phyloP scores from a whole-genome alignment of 2,888 invertebrate species.

The Eumacrocentrus americanus region DNA sequence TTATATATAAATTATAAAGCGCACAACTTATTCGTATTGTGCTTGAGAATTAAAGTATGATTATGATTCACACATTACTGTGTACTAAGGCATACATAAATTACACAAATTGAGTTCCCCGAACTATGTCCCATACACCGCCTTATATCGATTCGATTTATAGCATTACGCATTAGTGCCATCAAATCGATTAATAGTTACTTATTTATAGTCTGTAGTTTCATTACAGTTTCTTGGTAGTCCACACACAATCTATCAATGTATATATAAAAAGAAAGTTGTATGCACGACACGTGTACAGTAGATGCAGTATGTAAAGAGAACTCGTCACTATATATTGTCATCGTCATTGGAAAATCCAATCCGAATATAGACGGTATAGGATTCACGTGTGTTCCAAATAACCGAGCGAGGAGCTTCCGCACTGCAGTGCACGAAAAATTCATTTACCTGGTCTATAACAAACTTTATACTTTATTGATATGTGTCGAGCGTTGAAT shows the following conservation, averaged over 20 bases:
- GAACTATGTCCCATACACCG: background rate
- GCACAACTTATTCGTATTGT: background rate
- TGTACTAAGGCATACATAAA: background rate
- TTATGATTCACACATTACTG: slow-evolving; percentile 6
- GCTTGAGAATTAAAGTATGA: background rate
- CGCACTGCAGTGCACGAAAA: no score
- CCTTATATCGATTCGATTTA: background rate
- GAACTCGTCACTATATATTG: no score
- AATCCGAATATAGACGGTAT: no score
- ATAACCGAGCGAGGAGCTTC: no score
- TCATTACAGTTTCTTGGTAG: background rate
- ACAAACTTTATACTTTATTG: background rate
- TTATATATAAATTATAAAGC: background rate
- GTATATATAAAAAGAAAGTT: background rate
- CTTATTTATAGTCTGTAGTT: background rate
- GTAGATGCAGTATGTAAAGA: no score
- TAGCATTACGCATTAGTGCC: background rate
- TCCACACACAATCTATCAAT: background rate
- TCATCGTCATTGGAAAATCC: no score
- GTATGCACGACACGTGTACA: background rate
- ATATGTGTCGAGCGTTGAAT: background rate
- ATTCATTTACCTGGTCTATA: no score
- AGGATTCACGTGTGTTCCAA: no score
- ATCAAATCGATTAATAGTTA: background rate
- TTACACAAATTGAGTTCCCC: background rate